phyloP scores from a whole-genome alignment of 2,888 invertebrate genomes.

The Euplexia lucipara region DNA sequence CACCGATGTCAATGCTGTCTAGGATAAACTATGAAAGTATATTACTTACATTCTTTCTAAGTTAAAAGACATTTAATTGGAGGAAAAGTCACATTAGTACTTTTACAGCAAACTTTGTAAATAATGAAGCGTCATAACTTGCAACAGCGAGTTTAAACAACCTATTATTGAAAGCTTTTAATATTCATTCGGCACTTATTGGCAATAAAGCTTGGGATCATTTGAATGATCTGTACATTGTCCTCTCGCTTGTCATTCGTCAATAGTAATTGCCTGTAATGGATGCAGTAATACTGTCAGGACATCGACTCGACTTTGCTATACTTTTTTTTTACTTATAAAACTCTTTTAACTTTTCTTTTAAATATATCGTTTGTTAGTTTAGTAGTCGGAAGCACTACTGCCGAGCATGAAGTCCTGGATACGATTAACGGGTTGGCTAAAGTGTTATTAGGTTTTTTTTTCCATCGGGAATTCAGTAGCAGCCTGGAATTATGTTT shows the following conservation, averaged over 20 bases:
- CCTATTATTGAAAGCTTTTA: constrained; percentile 33
- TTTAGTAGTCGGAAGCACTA: too few species aligned
- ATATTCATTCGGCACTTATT: constrained; percentile 47
- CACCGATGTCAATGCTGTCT: too few species aligned
- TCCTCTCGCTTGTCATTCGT: constrained; percentile 44
- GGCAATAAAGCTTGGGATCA: constrained; percentile 45
- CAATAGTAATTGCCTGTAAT: constrained; percentile 57
- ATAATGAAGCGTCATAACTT: neutral
- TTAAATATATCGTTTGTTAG: neutral
- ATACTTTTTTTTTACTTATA: too few species aligned
- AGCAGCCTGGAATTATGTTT: too few species aligned
- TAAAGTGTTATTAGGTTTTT: too few species aligned
- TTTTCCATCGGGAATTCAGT: too few species aligned
- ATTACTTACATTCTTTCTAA: too few species aligned
- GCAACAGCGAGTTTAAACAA: constrained; percentile 18
- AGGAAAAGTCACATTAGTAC: too few species aligned
- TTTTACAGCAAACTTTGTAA: neutral
- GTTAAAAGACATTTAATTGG: too few species aligned
- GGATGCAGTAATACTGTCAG: constrained; percentile 21
- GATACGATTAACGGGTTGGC: too few species aligned
- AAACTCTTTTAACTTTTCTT: constrained; percentile 17
- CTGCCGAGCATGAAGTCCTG: too few species aligned
- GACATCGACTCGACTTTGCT: constrained; percentile 30
- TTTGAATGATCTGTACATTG: constrained; percentile 48
- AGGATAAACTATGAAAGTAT: too few species aligned